Evolutionary conservation across 2,113 vertebrate genomes (phyloP).

Genomic region (Canis aureus): DNA sequence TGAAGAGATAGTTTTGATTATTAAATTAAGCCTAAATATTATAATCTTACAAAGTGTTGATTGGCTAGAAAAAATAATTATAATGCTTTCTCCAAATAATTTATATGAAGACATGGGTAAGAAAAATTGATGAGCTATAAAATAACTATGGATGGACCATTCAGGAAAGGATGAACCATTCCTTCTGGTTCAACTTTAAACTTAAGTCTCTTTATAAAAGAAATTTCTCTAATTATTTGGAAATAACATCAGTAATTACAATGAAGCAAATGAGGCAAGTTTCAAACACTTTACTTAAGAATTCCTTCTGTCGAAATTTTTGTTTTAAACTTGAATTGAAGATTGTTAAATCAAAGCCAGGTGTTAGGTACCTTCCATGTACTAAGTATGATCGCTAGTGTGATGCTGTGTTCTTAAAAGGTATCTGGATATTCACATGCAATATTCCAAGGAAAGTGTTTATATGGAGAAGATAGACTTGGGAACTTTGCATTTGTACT

Average conservation of each 20-base stretch:
- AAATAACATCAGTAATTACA: not conserved
- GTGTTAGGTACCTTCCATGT: not conserved
- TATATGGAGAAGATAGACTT: not conserved
- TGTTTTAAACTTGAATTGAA: not conserved
- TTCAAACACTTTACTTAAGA: not conserved
- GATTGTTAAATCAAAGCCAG: not conserved
- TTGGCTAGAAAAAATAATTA: not conserved
- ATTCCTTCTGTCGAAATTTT: not conserved
- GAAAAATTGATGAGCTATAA: not conserved
- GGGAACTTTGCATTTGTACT: not conserved
- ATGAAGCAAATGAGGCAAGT: not conserved
- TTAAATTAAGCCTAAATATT: not conserved
- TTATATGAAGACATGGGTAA: not conserved
- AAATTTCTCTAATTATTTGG: not conserved
- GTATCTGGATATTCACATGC: not conserved
- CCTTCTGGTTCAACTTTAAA: not conserved
- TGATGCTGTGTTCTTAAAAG: not conserved
- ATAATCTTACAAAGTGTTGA: not conserved
- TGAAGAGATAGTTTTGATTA: not conserved
- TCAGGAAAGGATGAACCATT: not conserved
- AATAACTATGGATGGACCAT: not conserved
- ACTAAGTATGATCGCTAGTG: not conserved
- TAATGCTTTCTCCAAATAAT: conserved; percentile 3
- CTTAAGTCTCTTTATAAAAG: conserved; percentile 12
- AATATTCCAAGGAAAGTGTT: not conserved